Evolutionary conservation across 2,888 invertebrate genomes (phyloP).

Genomic region (Thysanoteuthis rhombus): DNA sequence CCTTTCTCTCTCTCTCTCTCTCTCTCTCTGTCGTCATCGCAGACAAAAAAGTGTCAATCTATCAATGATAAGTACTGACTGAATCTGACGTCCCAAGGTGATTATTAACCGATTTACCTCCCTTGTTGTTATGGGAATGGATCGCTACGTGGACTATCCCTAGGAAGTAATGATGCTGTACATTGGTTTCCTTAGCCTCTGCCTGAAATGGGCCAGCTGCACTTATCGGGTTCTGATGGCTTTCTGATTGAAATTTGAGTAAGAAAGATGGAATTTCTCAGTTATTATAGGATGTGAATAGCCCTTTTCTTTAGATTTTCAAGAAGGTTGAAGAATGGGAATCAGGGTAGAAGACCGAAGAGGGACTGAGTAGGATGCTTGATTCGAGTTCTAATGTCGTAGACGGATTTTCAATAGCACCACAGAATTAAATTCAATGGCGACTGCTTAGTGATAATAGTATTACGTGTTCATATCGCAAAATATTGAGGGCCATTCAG

Average conservation of each 20-base stretch:
- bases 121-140: neutral
- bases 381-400: neutral
- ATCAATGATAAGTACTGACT: neutral
- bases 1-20: too few relatives aligned
- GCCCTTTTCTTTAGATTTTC: neutral
- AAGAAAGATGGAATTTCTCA: neutral
- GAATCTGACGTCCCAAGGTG: neutral
- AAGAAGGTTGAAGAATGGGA: neutral
- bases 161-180: neutral
- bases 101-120: conserved; percentile 12
- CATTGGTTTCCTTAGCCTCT: neutral
- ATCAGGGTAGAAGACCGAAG: neutral
- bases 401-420: too few relatives aligned
- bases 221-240: neutral
- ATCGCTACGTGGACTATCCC: neutral
- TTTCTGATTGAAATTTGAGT: neutral
- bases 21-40: neutral
- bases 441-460: too few relatives aligned
- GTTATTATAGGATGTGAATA: neutral
- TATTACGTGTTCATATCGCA: too few relatives aligned
- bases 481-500: too few relatives aligned
- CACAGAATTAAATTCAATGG: too few relatives aligned
- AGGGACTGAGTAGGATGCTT: too few relatives aligned
- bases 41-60: neutral
- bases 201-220: neutral